Percentiles rank a stretch among this genome's conserved stretches.
Evolutionary conservation across 2,797 vertebrate genomes (phyloP).

Genomic region (Potorous gilbertii): DNA sequence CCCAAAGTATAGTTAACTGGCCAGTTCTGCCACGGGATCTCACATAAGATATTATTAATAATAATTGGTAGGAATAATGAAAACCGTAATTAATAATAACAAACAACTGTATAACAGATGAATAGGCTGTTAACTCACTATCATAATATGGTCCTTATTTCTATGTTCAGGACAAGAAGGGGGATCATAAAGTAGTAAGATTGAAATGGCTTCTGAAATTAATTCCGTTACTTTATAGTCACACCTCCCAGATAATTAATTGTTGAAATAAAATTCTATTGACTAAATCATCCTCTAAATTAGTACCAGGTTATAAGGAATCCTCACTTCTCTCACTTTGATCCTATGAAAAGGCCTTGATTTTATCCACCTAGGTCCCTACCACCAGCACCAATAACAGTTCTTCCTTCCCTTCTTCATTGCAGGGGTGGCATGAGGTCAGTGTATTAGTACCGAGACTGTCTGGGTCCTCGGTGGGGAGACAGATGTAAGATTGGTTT

Average conservation of each 20-base stretch:
- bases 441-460: neutral
- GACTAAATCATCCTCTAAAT: neutral
- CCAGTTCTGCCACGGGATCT: neutral
- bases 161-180: conserved; percentile 7
- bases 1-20: neutral
- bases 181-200: neutral
- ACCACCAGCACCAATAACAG: neutral
- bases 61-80: neutral
- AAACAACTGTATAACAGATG: neutral
- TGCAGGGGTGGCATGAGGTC: neutral
- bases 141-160: neutral
- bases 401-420: neutral
- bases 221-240: neutral
- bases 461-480: neutral
- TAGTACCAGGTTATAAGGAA: neutral
- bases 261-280: neutral
- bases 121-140: neutral
- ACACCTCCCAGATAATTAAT: neutral
- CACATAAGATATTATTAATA: rapidly evolving
- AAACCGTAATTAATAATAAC: neutral
- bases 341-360: neutral
- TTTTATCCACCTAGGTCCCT: neutral
- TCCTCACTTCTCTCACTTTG: neutral
- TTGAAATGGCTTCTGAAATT: conserved; percentile 24
- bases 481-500: neutral